Percentiles rank a stretch among this genome's conserved stretches.
phyloP scores from a whole-genome alignment of 2,113 vertebrate genomes.

The Leptocoma aspasia region DNA sequence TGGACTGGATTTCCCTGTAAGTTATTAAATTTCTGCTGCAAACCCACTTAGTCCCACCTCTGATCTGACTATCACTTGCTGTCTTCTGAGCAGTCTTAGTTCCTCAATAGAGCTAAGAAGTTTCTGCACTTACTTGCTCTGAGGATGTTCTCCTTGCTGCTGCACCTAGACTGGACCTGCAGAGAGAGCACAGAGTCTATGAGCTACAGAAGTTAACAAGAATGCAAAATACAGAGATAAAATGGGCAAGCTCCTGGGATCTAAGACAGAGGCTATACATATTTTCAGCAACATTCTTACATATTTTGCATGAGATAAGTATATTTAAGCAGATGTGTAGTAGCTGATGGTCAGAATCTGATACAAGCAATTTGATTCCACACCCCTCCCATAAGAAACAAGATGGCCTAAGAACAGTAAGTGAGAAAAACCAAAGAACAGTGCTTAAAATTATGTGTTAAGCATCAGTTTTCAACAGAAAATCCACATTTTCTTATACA shows the following conservation, averaged over 20 bases:
- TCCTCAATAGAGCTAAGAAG: not conserved
- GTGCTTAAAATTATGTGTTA: slow-evolving; percentile 5
- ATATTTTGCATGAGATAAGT: not conserved
- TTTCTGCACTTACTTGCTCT: slow-evolving; percentile 92
- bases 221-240: slow-evolving; percentile 54
- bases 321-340: slow-evolving; percentile 15
- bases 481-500: not conserved
- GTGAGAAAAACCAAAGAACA: not conserved
- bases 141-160: slow-evolving; percentile 99
- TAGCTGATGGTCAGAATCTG: not conserved
- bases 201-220: slow-evolving; percentile 61
- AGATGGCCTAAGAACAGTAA: not conserved
- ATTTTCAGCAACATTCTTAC: slow-evolving; percentile 28
- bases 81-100: not conserved
- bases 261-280: slow-evolving; percentile 70
- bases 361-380: slow-evolving; percentile 22
- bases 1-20: not conserved
- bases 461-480: slow-evolving; percentile 9
- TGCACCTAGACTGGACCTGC: slow-evolving; percentile 98
- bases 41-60: not conserved
- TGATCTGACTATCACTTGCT: not conserved
- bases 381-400: not conserved
- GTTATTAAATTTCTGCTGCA: not conserved
- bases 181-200: slow-evolving; percentile 73
- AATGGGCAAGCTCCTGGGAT: slow-evolving; percentile 81